Evolutionary conservation across 2,888 invertebrate species (phyloP), one percentile per base, ranked within the genome.

Genomic region (Labia minor): DNA sequence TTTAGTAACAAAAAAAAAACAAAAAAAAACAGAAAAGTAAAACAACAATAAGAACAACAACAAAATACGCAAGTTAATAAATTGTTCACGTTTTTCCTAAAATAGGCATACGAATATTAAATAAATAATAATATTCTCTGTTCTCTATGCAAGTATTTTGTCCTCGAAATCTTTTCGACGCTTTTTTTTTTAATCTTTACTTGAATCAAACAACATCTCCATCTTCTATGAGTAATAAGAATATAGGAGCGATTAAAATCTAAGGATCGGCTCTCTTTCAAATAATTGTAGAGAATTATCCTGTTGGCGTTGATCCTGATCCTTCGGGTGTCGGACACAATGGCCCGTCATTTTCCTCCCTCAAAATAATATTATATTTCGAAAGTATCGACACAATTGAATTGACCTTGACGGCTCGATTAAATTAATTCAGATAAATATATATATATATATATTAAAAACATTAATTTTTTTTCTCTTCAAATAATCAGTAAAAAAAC

Each of bases 11-110:
- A n/a, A n/a, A n/a, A n/a, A n/a, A 16, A 87, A 85, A 49, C 76
- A 74, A n/a, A n/a, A n/a, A n/a, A n/a, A n/a, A 76, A 75, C 74
- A 70, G 70, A 63, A 65, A 14, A 70, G 70, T 63, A 67, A 68
- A 49, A 67, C 65, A 18, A 21, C 70, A 69, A 67, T 63, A 62
- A 67, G 67, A 67, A 68, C 67, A 69, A 65, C 21, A 66, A 62
- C 3, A 49, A 49, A n/a, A 49, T 8, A 2, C 16, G 14, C 49
- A 3, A 11, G 4, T 49, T 49, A 49, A 49, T 49, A 49, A 49
- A 49, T 49, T 49, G 49, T 49, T 49, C 49, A 49, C 49, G 49
- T 8, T 16, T 16, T 16, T 3, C 49, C 49, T 49, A 49, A 49
- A n/a, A 49, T 49, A 49, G n/a, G n/a, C 49, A 16, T n/a, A n/a